These are phyloP conservation scores for Aporophyla lueneburgensis DNA, from an alignment of 2,888 invertebrate genomes.

Conservation along the genomic window DNA sequence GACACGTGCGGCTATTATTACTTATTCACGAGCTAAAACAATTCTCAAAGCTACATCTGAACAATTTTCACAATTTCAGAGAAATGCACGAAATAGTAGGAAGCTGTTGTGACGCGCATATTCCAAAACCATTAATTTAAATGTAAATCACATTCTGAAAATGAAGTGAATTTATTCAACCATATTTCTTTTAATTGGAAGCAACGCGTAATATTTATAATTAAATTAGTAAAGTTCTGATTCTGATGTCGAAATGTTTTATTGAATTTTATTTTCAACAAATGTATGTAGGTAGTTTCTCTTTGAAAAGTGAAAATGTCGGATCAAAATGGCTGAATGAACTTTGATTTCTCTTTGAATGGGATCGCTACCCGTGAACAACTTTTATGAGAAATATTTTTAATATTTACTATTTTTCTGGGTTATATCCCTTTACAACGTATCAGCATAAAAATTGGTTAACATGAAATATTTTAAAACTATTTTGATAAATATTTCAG, in stretches of 20 bases:
- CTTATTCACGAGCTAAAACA: not conserved
- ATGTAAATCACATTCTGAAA: constrained; percentile 17
- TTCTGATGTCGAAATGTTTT: not conserved
- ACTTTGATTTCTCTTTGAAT: constrained; percentile 11
- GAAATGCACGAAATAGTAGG: not conserved
- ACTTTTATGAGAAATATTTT: not conserved
- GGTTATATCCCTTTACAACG: not conserved
- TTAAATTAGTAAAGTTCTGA: not conserved
- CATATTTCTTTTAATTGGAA: constrained; percentile 39
- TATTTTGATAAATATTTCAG: not conserved
- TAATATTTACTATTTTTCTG: not conserved
- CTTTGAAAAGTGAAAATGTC: constrained; percentile 8
- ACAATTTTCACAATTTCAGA: not conserved
- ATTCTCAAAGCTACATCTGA: not conserved
- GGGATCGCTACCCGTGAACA: not conserved
- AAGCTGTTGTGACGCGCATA: not conserved
- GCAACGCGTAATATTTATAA: not conserved
- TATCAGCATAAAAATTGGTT: not conserved
- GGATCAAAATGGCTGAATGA: constrained; percentile 4
- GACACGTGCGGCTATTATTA: no score
- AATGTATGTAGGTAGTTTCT: not conserved
- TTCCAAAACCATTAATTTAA: constrained; percentile 10
- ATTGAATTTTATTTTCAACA: not conserved
- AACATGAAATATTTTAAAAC: not conserved
- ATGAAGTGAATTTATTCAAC: constrained; percentile 42